Evolutionary conservation across 2,113 vertebrate species (phyloP).

Genomic region (Bungarus multicinctus): DNA sequence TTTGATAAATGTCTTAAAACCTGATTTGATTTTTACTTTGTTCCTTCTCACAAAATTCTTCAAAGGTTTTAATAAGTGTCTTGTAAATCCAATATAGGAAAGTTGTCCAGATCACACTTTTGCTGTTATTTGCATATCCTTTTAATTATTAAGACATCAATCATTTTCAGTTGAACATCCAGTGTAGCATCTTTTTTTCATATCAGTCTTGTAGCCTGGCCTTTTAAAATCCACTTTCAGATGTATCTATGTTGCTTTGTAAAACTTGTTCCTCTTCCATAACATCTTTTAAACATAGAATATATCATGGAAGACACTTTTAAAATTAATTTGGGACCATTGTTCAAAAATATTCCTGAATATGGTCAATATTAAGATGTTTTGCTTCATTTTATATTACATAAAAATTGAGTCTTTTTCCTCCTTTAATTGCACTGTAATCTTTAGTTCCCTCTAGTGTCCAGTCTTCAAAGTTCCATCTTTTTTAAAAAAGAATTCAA

Average conservation of each 20-base stretch:
- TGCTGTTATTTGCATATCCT: neutral
- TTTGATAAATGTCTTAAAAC: neutral
- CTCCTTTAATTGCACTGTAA: neutral
- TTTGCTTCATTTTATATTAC: neutral
- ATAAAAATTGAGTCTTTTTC: neutral
- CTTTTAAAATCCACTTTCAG: neutral
- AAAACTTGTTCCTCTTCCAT: neutral
- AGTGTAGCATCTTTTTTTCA: neutral
- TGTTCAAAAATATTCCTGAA: neutral
- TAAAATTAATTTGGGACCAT: neutral
- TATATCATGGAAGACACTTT: neutral
- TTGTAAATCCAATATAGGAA: neutral
- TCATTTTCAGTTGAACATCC: neutral
- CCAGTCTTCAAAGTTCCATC: neutral
- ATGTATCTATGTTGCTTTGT: neutral
- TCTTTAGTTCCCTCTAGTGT: neutral
- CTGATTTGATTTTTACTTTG: neutral
- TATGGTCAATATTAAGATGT: neutral
- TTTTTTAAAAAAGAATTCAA: neutral
- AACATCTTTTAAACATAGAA: neutral
- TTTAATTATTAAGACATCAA: neutral
- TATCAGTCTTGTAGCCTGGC: neutral
- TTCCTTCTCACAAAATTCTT: neutral
- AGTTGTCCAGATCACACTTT: neutral
- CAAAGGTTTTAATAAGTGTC: neutral